phyloP scores from a whole-genome alignment of 2,113 vertebrate species.

The Notothenia rossii region DNA sequence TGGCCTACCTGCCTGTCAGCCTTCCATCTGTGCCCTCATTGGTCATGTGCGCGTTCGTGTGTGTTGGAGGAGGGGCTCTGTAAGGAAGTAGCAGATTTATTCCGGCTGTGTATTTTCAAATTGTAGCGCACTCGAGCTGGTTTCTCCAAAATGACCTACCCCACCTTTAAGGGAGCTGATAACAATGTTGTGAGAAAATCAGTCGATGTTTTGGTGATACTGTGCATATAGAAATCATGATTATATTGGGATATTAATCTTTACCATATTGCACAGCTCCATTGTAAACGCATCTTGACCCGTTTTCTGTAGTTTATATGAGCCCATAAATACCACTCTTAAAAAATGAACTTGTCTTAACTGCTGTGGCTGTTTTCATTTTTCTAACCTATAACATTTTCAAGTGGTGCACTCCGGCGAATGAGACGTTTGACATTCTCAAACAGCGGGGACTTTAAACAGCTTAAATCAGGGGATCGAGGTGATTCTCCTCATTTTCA shows the following conservation, averaged over 20 bases:
- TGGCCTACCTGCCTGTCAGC: too few relatives aligned
- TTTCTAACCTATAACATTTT: constrained; percentile 33
- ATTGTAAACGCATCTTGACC: neutral
- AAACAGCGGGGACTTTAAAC: constrained; percentile 64
- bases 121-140: too few relatives aligned
- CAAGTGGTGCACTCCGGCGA: constrained; percentile 52
- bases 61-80: too few relatives aligned
- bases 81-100: too few relatives aligned
- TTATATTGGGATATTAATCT: neutral
- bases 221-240: neutral
- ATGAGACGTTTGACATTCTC: constrained; percentile 62
- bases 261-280: too few relatives aligned
- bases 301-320: neutral
- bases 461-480: constrained; percentile 52
- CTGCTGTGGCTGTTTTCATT: constrained; percentile 10
- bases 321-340: neutral
- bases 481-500: constrained; percentile 60
- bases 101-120: too few relatives aligned
- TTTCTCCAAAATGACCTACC: too few relatives aligned
- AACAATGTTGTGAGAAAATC: too few relatives aligned
- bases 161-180: neutral
- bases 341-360: neutral
- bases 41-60: too few relatives aligned
- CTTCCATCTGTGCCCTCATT: too few relatives aligned
- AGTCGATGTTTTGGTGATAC: too few relatives aligned